Conservation (phyloP, 1,140 invertebrate genomes). For the Archivesica marissinica region DNA sequence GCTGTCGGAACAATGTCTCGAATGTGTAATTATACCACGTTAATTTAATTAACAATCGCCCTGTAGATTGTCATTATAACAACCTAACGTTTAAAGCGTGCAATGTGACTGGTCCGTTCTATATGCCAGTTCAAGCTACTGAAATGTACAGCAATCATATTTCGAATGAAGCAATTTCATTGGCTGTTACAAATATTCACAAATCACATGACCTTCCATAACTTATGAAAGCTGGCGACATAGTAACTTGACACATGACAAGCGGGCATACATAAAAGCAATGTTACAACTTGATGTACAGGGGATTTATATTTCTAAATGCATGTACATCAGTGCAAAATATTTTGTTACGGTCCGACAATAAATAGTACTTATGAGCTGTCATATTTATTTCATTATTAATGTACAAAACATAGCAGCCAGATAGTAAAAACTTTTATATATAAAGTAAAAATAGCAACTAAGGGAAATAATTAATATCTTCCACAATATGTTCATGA, state of each 20-base stretch:
- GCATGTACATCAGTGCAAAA: conserved; percentile 23
- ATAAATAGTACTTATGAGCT: conserved; percentile 6
- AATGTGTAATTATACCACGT: neutral
- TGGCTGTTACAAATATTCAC: neutral
- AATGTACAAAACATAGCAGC: neutral
- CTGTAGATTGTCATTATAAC: neutral
- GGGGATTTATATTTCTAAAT: neutral
- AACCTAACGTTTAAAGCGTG: neutral
- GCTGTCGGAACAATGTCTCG: neutral
- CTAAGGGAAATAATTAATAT: too few relatives aligned
- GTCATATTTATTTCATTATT: conserved; percentile 6
- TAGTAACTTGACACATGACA: conserved; percentile 32
- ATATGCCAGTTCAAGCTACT: neutral
- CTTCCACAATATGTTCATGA: too few relatives aligned
- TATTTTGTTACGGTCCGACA: neutral
- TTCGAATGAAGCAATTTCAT: neutral
- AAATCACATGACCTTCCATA: conserved; percentile 10
- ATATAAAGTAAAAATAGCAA: neutral
- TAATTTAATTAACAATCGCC: neutral
- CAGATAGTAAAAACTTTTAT: neutral
- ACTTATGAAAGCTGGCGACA: conserved; percentile 28
- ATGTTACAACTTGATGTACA: neutral
- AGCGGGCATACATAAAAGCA: neutral
- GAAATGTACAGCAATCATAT: neutral
- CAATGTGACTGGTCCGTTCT: neutral